Conservation (phyloP, 1,140 invertebrate genomes). For the Zaprionus kolodkinae region DNA sequence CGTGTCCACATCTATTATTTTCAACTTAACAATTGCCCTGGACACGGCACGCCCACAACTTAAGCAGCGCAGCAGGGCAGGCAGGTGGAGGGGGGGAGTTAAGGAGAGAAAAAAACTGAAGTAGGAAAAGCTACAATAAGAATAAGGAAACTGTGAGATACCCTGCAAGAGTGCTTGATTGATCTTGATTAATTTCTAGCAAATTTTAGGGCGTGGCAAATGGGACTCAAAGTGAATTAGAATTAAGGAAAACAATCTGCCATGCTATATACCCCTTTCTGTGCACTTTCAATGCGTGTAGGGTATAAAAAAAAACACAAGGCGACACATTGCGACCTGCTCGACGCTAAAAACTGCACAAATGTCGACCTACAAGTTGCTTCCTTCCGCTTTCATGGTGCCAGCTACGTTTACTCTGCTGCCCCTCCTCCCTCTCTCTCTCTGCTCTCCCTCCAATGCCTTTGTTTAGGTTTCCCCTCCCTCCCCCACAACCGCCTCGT, state of each 20-base stretch:
- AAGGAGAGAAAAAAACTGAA: background rate
- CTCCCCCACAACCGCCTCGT: slow-evolving; percentile 9
- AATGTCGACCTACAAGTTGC: slow-evolving; percentile 77
- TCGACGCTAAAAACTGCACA: slow-evolving; percentile 72
- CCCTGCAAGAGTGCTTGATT: background rate
- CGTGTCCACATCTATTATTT: slow-evolving; percentile 79
- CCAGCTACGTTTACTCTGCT: slow-evolving; percentile 32
- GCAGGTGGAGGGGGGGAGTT: background rate
- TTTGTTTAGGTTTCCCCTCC: slow-evolving; percentile 38
- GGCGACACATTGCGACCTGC: slow-evolving; percentile 64
- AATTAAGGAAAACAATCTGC: too few species aligned
- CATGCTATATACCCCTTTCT: background rate
- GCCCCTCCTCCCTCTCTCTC: slow-evolving; percentile 7
- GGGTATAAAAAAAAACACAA: slow-evolving; percentile 4
- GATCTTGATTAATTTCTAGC: background rate
- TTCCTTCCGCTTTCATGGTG: slow-evolving; percentile 66
- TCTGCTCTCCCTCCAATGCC: background rate
- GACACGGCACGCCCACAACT: slow-evolving; percentile 54
- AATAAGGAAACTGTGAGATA: background rate
- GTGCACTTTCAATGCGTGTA: background rate
- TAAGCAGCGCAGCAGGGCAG: slow-evolving; percentile 25
- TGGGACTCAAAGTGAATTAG: too few species aligned
- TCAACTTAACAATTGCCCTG: slow-evolving; percentile 77
- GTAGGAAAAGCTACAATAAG: background rate
- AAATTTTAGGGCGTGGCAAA: too few species aligned